Evolutionary conservation across 2,888 invertebrate species (phyloP).

Genomic region (Shargacucullia verbasci): DNA sequence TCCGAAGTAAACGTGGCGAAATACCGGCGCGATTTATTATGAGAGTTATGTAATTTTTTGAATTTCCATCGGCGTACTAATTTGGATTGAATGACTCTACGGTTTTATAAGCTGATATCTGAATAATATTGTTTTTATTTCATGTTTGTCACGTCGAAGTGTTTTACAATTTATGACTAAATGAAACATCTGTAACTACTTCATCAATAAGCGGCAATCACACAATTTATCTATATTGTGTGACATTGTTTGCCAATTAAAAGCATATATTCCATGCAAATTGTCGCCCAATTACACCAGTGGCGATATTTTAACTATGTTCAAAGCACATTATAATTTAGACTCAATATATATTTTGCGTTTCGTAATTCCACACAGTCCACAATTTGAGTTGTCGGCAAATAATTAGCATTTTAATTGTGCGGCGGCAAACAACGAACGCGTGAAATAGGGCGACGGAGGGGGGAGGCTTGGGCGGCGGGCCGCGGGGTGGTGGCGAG

Average conservation of each 20-base stretch:
- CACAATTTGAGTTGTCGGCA: constrained; percentile 72
- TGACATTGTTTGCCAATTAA: constrained; percentile 26
- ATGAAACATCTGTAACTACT: no score
- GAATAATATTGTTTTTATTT: no score
- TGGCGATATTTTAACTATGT: constrained; percentile 31
- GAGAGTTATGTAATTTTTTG: constrained; percentile 30
- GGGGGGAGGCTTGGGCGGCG: constrained; percentile 28
- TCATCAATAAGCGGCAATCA: background rate
- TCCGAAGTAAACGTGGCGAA: no score
- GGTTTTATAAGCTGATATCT: no score
- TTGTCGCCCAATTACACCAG: constrained; percentile 18
- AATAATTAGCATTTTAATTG: constrained; percentile 84
- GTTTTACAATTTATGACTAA: no score
- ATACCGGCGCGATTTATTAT: no score
- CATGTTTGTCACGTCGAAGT: no score
- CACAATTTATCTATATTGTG: constrained; percentile 20
- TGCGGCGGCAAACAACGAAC: constrained; percentile 66
- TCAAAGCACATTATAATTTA: constrained; percentile 41
- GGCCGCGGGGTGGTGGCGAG: constrained; percentile 19
- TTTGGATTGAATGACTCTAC: constrained; percentile 19
- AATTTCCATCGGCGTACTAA: constrained; percentile 33
- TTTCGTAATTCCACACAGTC: constrained; percentile 59
- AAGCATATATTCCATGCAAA: constrained; percentile 38
- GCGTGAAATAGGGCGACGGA: constrained; percentile 50
- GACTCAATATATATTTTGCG: constrained; percentile 49